Conservation (phyloP, 2,113 vertebrate species). For the Cervus canadensis region DNA sequence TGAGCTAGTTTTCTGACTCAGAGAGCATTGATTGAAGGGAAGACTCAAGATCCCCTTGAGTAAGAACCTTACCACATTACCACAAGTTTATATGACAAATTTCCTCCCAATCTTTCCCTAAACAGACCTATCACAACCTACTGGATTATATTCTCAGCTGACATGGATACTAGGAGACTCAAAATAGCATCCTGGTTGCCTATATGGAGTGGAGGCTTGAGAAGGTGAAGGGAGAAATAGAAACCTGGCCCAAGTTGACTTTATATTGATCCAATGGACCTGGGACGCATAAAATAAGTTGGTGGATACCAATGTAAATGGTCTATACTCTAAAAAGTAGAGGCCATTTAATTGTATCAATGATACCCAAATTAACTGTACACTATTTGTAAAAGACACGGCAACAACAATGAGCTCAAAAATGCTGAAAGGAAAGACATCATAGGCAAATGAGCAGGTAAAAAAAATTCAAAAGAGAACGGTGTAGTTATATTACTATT, state of each 20-base stretch:
- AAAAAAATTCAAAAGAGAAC: not conserved
- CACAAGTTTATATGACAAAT: not conserved
- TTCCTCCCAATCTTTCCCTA: not conserved
- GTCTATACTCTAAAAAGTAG: not conserved
- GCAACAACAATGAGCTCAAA: not conserved
- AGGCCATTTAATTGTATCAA: not conserved
- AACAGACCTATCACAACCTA: not conserved
- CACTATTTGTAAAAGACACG: not conserved
- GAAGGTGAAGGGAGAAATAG: not conserved
- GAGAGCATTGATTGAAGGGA: not conserved
- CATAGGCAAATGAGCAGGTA: not conserved
- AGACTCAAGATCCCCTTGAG: not conserved
- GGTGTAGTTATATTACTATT: not conserved
- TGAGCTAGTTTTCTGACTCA: not conserved
- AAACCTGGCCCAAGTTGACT: not conserved
- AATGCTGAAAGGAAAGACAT: not conserved
- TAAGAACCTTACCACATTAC: not conserved
- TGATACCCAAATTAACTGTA: not conserved
- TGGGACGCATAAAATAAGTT: not conserved
- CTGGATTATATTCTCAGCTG: not conserved
- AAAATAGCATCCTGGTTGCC: not conserved
- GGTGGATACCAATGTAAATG: not conserved
- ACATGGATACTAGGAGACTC: not conserved
- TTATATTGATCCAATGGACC: not conserved
- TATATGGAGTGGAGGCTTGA: not conserved